Conservation (phyloP, 2,113 vertebrate species). For the Castor canadensis region DNA sequence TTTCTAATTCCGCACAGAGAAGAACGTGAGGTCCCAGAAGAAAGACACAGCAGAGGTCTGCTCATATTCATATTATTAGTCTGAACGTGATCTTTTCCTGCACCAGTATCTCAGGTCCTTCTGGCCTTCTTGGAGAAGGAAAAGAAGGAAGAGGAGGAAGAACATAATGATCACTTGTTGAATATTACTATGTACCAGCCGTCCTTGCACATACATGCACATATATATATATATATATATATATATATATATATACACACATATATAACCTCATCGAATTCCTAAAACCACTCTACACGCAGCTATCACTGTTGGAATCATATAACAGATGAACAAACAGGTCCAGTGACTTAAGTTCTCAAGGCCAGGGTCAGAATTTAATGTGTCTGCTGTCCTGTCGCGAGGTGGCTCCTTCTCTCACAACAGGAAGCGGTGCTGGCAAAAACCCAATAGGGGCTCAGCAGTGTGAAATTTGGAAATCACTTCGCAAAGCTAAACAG, state of each 20-base stretch:
- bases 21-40: neutral
- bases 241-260: too few relatives aligned
- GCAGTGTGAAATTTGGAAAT: neutral
- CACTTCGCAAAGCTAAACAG: neutral
- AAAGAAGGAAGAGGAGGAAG: neutral
- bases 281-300: neutral
- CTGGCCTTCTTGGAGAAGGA: neutral
- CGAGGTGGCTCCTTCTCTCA: neutral
- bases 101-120: too few relatives aligned
- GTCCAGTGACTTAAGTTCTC: neutral
- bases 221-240: too few relatives aligned
- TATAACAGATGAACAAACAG: neutral
- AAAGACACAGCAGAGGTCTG: neutral
- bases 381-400: fast-evolving
- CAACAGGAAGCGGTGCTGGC: neutral
- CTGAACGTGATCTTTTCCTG: neutral
- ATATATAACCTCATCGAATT: neutral
- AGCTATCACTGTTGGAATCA: neutral
- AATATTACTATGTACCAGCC: neutral
- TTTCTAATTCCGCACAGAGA: neutral
- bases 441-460: neutral
- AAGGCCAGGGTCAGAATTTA: neutral
- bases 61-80: neutral
- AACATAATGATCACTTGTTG: too few relatives aligned
- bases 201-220: too few relatives aligned